Base-by-base conservation (phyloP, 2,113 vertebrate species). In the Pollachius pollachius region DNA sequence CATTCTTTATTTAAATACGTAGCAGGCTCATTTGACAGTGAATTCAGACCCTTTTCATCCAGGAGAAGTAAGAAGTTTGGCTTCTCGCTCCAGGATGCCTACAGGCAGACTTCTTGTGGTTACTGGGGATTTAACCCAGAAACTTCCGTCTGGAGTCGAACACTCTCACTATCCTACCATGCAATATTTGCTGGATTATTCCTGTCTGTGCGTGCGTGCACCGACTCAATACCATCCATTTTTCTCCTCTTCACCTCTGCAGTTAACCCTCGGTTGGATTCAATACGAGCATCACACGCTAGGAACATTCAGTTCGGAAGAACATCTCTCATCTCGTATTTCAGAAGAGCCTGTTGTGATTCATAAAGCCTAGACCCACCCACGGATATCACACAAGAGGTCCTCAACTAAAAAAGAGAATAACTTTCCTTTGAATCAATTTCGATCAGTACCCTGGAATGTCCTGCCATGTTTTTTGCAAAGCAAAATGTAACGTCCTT, bases 381-480 rank as follows among this genome's bases (percentile, higher is more conserved):
- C 70, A 80, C 80, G 70, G 72, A 74, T 70, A 75, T 69, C 30
- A 57, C 69, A 65, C 64, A 78, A 78, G 76, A n/a, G 64, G 67
- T 64, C 57, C 25, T 37, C 54, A 67, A 76, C 52, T 12, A 81
- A 72, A 73, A 48, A 59, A 54, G 41, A 6, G 41, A 67, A 65
- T 58, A 61, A 68, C 25, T 57, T 48, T 63, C 67, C 75, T 72
- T 67, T 63, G 34, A 68, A 23, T 67, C 4, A 34, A 12, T 5
- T 52, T 27, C 60, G 16, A 65, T 48, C 19, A 59, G 23, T 18
- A 3, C 25, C 58, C 17, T 18, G 59, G 16, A 68, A 67, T 67
- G 17, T 17, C 13, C 16, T 18, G 62, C n/a, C 15, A 3, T 1
- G 61, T 34, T 76, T 23, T 62, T 2, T 8, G 12, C 19, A n/a